phyloP scores from a whole-genome alignment of 2,797 vertebrate genomes.

The Lacerta bilineata region DNA sequence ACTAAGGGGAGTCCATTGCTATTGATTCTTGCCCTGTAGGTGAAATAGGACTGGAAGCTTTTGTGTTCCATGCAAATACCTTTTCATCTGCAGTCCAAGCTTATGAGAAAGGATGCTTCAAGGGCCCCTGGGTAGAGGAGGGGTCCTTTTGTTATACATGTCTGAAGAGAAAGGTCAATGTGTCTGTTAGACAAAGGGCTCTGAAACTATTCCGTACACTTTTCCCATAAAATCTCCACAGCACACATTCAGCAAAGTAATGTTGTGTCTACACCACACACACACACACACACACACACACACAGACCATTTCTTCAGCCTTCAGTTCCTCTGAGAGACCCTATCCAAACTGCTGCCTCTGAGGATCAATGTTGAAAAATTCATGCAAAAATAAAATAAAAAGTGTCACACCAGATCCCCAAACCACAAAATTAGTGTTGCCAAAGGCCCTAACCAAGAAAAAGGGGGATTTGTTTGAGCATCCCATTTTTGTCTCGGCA shows the following conservation, averaged over 20 bases:
- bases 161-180: conserved; percentile 51
- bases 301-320: not conserved
- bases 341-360: not conserved
- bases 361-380: not conserved
- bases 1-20: conserved; percentile 41
- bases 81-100: conserved; percentile 41
- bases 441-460: not conserved
- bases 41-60: conserved; percentile 47
- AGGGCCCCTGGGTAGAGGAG: conserved; percentile 26
- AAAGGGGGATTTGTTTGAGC: not conserved
- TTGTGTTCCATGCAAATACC: conserved; percentile 49
- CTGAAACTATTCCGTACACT: conserved; percentile 40
- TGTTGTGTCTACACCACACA: not conserved
- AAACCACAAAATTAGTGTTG: not conserved
- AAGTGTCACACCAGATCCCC: not conserved
- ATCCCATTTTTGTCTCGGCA: conserved; percentile 4
- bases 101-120: conserved; percentile 37
- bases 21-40: conserved; percentile 48
- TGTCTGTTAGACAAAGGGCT: conserved; percentile 46
- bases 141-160: conserved; percentile 38
- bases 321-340: not conserved
- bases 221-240: conserved; percentile 39
- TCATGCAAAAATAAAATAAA: not conserved
- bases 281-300: too few relatives aligned
- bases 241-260: conserved; percentile 17